Conservation (phyloP, 2,113 vertebrate genomes). For the Odocoileus virginianus region DNA sequence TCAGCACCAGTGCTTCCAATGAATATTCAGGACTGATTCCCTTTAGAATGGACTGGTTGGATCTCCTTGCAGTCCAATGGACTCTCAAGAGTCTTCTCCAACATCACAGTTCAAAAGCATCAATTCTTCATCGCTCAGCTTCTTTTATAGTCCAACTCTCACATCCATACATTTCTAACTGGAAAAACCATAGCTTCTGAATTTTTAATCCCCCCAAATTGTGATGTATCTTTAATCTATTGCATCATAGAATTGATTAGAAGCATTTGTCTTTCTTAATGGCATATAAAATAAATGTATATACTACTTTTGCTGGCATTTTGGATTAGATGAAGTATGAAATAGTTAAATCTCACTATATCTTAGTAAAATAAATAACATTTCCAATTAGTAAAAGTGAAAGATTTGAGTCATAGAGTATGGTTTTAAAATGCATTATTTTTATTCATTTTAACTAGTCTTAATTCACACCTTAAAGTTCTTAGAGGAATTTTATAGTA, state of each 20-base stretch:
- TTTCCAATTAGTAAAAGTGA: conserved; percentile 45
- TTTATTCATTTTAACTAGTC: conserved; percentile 18
- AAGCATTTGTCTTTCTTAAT: conserved; percentile 61
- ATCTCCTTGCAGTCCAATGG: neutral
- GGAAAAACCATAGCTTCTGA: neutral
- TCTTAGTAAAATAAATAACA: conserved; percentile 37
- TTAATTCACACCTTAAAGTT: conserved; percentile 27
- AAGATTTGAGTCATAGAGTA: conserved; percentile 17
- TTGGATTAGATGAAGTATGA: conserved; percentile 53
- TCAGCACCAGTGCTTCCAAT: neutral
- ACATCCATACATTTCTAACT: neutral
- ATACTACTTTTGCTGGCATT: conserved; percentile 36
- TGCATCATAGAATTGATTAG: conserved; percentile 47
- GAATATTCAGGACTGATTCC: neutral
- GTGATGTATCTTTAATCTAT: conserved; percentile 31
- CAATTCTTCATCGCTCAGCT: neutral
- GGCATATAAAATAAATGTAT: conserved; percentile 56
- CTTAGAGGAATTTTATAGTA: neutral
- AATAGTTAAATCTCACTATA: conserved; percentile 23
- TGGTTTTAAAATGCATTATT: neutral
- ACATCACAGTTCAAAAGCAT: neutral
- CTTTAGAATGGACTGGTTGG: neutral
- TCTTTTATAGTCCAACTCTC: neutral
- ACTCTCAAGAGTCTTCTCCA: neutral
- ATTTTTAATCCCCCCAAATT: conserved; percentile 34